A percentile compares a stretch with the other conserved stretches of the same genome.
phyloP scores from a whole-genome alignment of 2,888 invertebrate genomes.

The Apamea sordens region DNA sequence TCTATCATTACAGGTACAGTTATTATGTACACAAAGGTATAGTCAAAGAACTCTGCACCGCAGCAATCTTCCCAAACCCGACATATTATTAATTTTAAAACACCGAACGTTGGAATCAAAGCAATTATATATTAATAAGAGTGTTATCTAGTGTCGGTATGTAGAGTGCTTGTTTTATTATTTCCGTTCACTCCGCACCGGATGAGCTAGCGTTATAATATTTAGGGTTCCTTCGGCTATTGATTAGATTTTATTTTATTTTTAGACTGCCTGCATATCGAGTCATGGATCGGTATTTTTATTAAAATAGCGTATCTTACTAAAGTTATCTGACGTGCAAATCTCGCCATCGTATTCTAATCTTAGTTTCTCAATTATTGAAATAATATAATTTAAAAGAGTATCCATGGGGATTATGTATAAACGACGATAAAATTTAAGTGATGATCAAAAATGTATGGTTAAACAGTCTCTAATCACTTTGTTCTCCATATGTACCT shows the following conservation, averaged over 20 bases:
- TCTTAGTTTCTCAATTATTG: no score
- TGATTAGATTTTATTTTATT: neutral
- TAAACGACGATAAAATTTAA: no score
- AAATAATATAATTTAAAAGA: no score
- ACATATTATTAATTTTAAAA: slow-evolving; percentile 62
- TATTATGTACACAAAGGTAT: no score
- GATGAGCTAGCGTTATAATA: slow-evolving; percentile 68
- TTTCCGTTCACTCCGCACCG: slow-evolving; percentile 65
- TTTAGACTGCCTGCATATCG: neutral
- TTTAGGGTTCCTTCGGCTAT: slow-evolving; percentile 47
- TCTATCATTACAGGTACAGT: no score
- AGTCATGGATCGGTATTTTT: neutral
- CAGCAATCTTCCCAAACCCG: slow-evolving; percentile 27
- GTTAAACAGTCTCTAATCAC: no score
- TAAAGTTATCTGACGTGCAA: no score
- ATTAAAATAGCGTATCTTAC: no score
- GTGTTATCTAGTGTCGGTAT: slow-evolving; percentile 67
- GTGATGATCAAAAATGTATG: no score
- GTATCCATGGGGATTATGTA: no score
- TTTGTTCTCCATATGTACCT: no score
- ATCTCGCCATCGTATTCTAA: no score
- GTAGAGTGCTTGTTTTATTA: slow-evolving; percentile 68
- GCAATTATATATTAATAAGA: slow-evolving; percentile 69
- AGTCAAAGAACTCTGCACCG: neutral
- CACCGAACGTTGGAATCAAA: slow-evolving; percentile 57